Evolutionary conservation across 2,888 invertebrate genomes (phyloP).

Genomic region (Epirrita christyi): DNA sequence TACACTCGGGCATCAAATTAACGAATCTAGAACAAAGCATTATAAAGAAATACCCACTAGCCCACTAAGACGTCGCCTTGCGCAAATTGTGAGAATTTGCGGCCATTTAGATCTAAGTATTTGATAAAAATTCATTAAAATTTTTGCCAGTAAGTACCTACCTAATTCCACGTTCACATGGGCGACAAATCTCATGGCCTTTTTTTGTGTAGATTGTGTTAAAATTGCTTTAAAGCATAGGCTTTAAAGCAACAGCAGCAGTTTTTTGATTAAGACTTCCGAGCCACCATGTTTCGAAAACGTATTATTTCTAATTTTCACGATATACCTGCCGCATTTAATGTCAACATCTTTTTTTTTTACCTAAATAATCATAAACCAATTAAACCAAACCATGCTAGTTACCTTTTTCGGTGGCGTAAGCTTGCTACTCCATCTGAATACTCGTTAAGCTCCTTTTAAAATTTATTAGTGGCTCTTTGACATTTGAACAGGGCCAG

Average conservation of each 20-base stretch:
- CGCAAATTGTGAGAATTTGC: constrained; percentile 37
- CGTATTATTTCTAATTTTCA: no score
- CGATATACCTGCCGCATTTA: no score
- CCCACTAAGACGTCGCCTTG: constrained; percentile 22
- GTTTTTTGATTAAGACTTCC: no score
- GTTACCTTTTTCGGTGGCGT: constrained; percentile 23
- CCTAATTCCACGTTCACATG: constrained; percentile 28
- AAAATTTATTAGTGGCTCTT: constrained; percentile 48
- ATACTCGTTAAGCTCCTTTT: constrained; percentile 42
- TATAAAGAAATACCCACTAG: constrained; percentile 33
- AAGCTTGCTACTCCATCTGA: constrained; percentile 35
- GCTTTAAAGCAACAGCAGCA: no score
- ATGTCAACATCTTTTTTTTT: no score
- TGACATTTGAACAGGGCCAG: constrained; percentile 67
- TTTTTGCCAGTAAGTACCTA: constrained; percentile 25
- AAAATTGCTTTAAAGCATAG: no score
- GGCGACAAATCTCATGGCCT: constrained; percentile 30
- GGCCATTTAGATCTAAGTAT: constrained; percentile 28
- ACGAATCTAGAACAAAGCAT: constrained; percentile 37
- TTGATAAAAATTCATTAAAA: constrained; percentile 29
- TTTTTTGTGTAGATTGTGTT: constrained; percentile 26
- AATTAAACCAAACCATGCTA: constrained; percentile 24
- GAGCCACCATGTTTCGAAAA: no score
- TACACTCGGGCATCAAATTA: constrained; percentile 29
- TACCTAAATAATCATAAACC: not conserved